Evolutionary conservation across 1,140 invertebrate genomes (phyloP).

Genomic region (Octopus bimaculoides): DNA sequence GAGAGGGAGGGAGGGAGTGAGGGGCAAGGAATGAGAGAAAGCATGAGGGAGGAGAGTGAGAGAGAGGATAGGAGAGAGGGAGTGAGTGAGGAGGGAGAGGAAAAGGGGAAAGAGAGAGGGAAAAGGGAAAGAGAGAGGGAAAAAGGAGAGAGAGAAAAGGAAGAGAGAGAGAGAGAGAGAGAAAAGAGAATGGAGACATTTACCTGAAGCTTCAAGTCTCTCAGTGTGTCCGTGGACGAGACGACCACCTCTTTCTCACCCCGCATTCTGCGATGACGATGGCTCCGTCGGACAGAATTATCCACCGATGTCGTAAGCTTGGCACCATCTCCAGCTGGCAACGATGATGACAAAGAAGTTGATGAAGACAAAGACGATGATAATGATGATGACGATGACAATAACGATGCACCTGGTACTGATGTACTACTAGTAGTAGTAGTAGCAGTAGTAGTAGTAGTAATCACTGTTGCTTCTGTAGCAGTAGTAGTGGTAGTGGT

Average conservation of each 20-base stretch:
- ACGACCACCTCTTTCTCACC: slow-evolving; percentile 57
- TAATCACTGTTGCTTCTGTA: neutral
- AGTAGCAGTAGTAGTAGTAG: neutral
- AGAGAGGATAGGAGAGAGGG: too few species aligned
- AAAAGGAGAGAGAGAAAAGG: neutral
- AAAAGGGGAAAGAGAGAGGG: too few species aligned
- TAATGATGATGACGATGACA: neutral
- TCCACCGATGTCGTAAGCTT: slow-evolving; percentile 13
- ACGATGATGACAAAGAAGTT: neutral
- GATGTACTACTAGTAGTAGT: neutral
- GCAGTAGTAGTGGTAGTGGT: neutral
- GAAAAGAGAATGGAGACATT: neutral
- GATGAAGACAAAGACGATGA: neutral
- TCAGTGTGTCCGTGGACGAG: slow-evolving; percentile 52
- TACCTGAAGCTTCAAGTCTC: slow-evolving; percentile 54
- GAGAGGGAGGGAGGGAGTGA: too few species aligned
- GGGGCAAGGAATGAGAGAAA: too few species aligned
- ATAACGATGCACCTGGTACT: neutral
- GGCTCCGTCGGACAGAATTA: slow-evolving; percentile 44
- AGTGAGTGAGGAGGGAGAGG: too few species aligned
- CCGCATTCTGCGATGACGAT: slow-evolving; percentile 50
- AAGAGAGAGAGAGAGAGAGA: neutral
- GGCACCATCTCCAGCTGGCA: slow-evolving; percentile 22
- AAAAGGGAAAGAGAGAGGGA: too few species aligned
- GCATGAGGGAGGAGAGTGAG: too few species aligned